These are phyloP conservation scores for Lota lota DNA, from an alignment of 2,113 vertebrate genomes.

Conservation along the genomic window DNA sequence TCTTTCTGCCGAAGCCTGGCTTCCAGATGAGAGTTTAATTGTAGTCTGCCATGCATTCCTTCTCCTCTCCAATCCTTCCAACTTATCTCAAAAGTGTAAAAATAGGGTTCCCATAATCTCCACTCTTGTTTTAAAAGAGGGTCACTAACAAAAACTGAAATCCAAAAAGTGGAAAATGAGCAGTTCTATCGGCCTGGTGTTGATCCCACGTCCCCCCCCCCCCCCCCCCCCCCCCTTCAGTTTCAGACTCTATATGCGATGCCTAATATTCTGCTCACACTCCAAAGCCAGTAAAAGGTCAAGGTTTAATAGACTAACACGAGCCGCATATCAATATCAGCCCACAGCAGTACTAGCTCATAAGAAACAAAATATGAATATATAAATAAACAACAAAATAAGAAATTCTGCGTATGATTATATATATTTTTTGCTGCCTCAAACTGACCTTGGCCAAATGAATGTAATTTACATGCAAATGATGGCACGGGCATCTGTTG, in stretches of 20 bases:
- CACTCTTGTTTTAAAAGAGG: neutral
- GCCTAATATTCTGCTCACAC: neutral
- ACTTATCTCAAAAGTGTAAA: neutral
- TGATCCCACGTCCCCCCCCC: neutral
- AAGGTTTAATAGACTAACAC: conserved; percentile 15
- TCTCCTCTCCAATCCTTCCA: no score
- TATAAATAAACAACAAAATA: conserved; percentile 23
- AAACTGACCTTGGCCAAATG: conserved; percentile 46
- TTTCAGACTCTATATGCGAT: neutral
- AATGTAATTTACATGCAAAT: conserved; percentile 69
- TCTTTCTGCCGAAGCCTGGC: neutral
- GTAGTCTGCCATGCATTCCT: no score
- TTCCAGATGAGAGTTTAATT: neutral
- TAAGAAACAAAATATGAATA: conserved; percentile 3
- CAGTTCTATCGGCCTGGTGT: neutral
- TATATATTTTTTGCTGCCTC: conserved; percentile 23
- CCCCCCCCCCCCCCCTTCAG: conserved; percentile 5
- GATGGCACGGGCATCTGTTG: conserved; percentile 51
- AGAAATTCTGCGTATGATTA: conserved; percentile 29
- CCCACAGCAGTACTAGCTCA: neutral
- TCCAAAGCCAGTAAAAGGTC: neutral
- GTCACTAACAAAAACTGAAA: conserved; percentile 1
- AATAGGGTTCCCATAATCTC: neutral
- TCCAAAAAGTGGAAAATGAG: neutral
- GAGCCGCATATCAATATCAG: conserved; percentile 16